Evolutionary conservation across 2,113 vertebrate genomes (phyloP).

Genomic region (Chaetodon trifascialis): DNA sequence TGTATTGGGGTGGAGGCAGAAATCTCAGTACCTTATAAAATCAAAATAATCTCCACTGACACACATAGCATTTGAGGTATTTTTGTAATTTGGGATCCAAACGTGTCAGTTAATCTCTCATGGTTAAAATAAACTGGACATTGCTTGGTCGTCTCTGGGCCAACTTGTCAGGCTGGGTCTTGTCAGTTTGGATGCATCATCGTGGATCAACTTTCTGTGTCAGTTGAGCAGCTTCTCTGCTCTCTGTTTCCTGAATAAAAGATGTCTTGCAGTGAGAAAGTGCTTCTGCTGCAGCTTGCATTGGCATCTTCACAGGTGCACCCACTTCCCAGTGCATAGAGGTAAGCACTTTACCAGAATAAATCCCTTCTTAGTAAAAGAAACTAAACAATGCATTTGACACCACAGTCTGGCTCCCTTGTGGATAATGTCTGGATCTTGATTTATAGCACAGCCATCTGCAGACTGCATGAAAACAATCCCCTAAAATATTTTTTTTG

Average conservation of each 20-base stretch:
- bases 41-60: background rate
- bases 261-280: conserved; percentile 43
- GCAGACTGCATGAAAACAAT: conserved; percentile 31
- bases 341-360: conserved; percentile 58
- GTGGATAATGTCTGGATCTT: background rate
- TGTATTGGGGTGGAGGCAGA: background rate
- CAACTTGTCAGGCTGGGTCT: background rate
- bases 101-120: background rate
- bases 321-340: conserved; percentile 34
- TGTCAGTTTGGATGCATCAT: conserved; percentile 24
- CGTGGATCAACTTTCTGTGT: conserved; percentile 27
- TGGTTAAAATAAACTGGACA: background rate
- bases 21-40: background rate
- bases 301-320: conserved; percentile 45
- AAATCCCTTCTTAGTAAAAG: conserved; percentile 52
- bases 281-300: conserved; percentile 39
- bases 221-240: conserved; percentile 26
- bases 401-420: background rate
- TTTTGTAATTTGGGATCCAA: background rate
- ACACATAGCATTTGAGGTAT: background rate
- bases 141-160: background rate
- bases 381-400: conserved; percentile 35
- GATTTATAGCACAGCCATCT: conserved; percentile 36
- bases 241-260: conserved; percentile 57
- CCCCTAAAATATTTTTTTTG: background rate